A percentile compares a stretch with the other conserved stretches of the same genome.
phyloP scores from a whole-genome alignment of 1,140 invertebrate species.

The Neodiprion lecontei region DNA sequence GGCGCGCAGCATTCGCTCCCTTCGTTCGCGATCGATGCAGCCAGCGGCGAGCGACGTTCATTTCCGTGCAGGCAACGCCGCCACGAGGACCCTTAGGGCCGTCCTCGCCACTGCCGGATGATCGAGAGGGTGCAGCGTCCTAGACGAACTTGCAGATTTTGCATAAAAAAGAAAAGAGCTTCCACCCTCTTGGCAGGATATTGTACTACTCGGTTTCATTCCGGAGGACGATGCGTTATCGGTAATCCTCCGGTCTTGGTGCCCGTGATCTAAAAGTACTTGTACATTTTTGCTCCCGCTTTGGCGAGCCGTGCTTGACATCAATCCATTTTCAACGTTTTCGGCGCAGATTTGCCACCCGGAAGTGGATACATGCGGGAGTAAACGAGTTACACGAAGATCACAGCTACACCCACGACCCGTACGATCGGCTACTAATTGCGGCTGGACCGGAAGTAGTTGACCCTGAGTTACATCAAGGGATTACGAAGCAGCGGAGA shows the following conservation, averaged over 20 bases:
- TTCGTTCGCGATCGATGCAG: conserved; percentile 3
- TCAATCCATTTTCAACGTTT: background rate
- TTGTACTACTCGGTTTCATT: no score
- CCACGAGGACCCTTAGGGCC: background rate
- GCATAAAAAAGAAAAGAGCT: background rate
- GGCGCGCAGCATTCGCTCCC: background rate
- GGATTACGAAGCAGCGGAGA: no score
- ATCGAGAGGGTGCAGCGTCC: background rate
- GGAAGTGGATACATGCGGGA: no score
- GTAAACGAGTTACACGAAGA: no score
- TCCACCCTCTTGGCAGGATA: no score
- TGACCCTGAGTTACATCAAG: no score
- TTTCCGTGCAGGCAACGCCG: background rate
- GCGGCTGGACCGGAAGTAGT: no score
- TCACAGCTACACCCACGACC: no score
- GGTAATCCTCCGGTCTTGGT: background rate
- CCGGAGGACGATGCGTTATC: background rate
- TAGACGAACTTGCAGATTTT: background rate
- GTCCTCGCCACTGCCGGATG: background rate
- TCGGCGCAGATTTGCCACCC: no score
- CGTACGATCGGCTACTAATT: no score
- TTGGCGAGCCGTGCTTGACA: background rate
- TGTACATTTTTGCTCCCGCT: background rate
- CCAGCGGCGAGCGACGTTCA: conserved; percentile 1
- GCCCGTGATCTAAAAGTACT: background rate